Conservation (phyloP, 2,888 invertebrate species). For the Sinopyrophorus schimmeli region DNA sequence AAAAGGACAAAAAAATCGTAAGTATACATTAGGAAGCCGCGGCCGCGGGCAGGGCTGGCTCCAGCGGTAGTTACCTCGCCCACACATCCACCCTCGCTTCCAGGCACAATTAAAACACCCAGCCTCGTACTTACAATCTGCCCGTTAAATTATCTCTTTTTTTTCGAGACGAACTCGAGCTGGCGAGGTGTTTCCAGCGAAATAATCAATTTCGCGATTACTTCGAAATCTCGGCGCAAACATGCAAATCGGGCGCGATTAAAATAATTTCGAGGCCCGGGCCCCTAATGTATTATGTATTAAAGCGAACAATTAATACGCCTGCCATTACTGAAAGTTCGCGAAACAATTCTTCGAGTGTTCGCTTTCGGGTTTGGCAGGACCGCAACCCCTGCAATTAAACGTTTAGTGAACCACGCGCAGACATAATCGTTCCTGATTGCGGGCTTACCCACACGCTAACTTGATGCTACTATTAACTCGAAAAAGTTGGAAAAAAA, state of each 20-base stretch:
- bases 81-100: conserved; percentile 49
- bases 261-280: too few species aligned
- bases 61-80: conserved; percentile 49
- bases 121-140: conserved; percentile 20
- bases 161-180: conserved; percentile 1
- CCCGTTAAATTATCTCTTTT: too few species aligned
- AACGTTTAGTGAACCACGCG: conserved; percentile 40
- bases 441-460: conserved; percentile 25
- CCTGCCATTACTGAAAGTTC: too few species aligned
- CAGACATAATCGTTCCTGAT: conserved; percentile 37
- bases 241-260: too few species aligned
- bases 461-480: conserved; percentile 19
- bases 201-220: too few species aligned
- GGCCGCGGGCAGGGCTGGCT: conserved; percentile 42
- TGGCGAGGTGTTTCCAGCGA: too few species aligned
- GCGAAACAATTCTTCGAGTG: too few species aligned
- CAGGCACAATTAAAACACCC: conserved; percentile 40
- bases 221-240: too few species aligned
- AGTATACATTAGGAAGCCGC: conserved; percentile 46
- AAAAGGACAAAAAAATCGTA: conserved; percentile 43
- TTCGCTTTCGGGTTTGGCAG: too few species aligned
- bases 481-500: conserved; percentile 6
- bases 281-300: too few species aligned
- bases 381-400: conserved; percentile 34
- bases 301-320: too few species aligned